Percentiles rank a stretch among this genome's conserved stretches.
Evolutionary conservation across 1,140 invertebrate genomes (phyloP).

Genomic region (Megalopta genalis): DNA sequence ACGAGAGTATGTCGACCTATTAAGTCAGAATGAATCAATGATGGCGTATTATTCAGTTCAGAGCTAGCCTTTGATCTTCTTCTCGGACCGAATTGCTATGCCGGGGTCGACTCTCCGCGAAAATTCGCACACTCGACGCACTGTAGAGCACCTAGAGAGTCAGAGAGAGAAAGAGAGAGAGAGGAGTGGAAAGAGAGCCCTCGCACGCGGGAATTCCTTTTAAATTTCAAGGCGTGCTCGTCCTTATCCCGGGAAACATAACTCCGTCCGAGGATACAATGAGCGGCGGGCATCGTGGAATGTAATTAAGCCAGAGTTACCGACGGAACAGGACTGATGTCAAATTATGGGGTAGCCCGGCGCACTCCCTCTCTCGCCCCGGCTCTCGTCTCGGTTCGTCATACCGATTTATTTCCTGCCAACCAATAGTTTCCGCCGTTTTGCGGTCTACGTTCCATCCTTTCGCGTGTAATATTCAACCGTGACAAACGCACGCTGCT

Average conservation of each 20-base stretch:
- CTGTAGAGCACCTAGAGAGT: not conserved
- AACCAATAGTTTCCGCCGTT: slow-evolving; percentile 18
- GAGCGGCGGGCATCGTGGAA: slow-evolving; percentile 72
- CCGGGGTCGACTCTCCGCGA: not conserved
- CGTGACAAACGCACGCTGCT: too few species aligned
- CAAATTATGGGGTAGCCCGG: slow-evolving; percentile 74
- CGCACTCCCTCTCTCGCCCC: slow-evolving; percentile 1
- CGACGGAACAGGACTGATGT: slow-evolving; percentile 75
- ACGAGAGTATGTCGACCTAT: too few species aligned
- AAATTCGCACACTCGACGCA: not conserved
- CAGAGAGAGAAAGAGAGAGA: not conserved
- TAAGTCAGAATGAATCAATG: too few species aligned
- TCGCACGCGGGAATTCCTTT: slow-evolving; percentile 19
- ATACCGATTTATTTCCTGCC: slow-evolving; percentile 76
- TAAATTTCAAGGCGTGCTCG: slow-evolving; percentile 28
- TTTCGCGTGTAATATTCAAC: not conserved
- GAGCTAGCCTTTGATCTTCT: too few species aligned
- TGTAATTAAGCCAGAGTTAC: slow-evolving; percentile 77
- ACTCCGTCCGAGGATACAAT: slow-evolving; percentile 69
- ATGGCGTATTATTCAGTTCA: too few species aligned
- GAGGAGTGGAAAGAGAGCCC: not conserved
- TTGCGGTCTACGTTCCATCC: slow-evolving; percentile 7
- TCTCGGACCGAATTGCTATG: too few species aligned
- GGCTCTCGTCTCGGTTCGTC: slow-evolving; percentile 68
- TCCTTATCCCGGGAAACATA: slow-evolving; percentile 51